Conservation (phyloP, 2,113 vertebrate genomes). For the Cyphomyrus discorhynchus region DNA sequence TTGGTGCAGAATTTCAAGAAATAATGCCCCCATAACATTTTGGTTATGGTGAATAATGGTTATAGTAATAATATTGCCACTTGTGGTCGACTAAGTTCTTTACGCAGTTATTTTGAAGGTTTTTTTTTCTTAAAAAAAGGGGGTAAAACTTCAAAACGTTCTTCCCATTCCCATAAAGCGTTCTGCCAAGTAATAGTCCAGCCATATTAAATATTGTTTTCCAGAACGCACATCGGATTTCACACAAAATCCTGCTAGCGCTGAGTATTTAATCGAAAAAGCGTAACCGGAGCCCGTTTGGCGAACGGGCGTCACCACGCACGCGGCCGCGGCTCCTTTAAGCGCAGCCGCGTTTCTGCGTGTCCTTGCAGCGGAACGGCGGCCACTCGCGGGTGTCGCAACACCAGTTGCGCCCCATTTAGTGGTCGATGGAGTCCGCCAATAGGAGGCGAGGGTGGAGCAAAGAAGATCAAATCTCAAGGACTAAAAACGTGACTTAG, state of each 20-base stretch:
- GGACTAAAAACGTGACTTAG: slow-evolving; percentile 6
- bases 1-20: background rate
- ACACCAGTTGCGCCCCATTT: background rate
- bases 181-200: background rate
- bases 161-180: background rate
- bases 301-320: background rate
- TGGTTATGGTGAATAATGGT: background rate
- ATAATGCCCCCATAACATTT: background rate
- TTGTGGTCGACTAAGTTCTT: no score
- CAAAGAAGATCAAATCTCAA: background rate
- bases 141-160: background rate
- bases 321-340: background rate
- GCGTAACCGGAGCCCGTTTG: background rate
- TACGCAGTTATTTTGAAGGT: no score
- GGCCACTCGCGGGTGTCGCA: background rate
- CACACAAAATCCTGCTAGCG: background rate
- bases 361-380: background rate
- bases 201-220: background rate
- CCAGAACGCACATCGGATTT: background rate
- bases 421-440: background rate
- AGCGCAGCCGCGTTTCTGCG: background rate
- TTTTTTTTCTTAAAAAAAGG: no score
- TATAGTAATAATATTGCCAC: background rate
- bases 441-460: slow-evolving; percentile 17
- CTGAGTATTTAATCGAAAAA: background rate